A percentile compares a stretch with the other conserved stretches of the same genome.
Conservation (phyloP, 2,113 vertebrate genomes). For the Grantiella picta region DNA sequence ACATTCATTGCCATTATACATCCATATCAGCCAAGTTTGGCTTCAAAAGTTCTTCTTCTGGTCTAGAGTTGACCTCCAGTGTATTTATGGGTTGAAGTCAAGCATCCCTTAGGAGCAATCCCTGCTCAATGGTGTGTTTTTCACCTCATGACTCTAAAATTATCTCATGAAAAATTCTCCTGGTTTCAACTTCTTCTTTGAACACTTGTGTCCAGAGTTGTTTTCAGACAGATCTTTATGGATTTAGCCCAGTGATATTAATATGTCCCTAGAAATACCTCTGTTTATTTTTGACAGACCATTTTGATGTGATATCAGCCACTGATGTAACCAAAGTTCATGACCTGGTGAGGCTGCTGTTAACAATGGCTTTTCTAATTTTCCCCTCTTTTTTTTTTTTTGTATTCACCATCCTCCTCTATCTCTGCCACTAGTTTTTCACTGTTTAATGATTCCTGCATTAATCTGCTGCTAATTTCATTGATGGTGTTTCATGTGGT, state of each 20-base stretch:
- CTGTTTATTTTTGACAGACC: background rate
- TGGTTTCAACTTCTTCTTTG: background rate
- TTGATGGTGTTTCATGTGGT: background rate
- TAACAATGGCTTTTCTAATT: background rate
- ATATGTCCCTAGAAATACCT: background rate
- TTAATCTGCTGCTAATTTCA: background rate
- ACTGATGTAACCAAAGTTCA: accelerated
- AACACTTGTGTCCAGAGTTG: background rate
- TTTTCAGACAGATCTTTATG: background rate
- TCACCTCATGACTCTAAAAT: background rate
- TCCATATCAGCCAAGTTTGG: background rate
- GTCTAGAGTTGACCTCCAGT: background rate
- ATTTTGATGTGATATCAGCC: background rate
- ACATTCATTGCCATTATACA: too few species aligned
- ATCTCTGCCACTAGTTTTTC: background rate
- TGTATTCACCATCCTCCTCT: background rate
- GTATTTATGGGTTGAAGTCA: background rate
- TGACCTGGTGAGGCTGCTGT: background rate
- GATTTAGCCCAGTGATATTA: background rate
- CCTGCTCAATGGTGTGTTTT: background rate
- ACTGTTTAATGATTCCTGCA: background rate
- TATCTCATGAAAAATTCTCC: background rate
- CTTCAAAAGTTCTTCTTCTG: background rate
- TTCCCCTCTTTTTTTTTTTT: background rate
- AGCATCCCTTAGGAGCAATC: background rate